These are phyloP conservation scores for Lethrus apterus DNA, from an alignment of 1,140 invertebrate species.

Conservation along the genomic window DNA sequence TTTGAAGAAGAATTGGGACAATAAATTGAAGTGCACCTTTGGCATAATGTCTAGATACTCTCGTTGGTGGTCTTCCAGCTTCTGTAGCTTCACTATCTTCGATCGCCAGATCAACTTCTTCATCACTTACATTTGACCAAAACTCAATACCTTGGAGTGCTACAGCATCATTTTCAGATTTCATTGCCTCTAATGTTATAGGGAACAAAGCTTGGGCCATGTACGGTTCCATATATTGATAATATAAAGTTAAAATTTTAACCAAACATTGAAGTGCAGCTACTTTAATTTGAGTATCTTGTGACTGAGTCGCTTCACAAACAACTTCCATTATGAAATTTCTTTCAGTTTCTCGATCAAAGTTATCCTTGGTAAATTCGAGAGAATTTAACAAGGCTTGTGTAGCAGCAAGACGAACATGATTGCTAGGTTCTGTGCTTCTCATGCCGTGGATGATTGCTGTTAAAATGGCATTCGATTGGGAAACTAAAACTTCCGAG, in stretches of 20 bases:
- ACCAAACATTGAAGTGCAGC: conserved; percentile 97
- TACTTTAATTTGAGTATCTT: conserved; percentile 84
- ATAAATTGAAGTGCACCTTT: conserved; percentile 93
- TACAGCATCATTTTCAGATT: conserved; percentile 91
- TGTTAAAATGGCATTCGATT: conserved; percentile 95
- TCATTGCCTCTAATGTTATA: conserved; percentile 98
- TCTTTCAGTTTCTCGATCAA: conserved; percentile 93
- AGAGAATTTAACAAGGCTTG: conserved; percentile 96
- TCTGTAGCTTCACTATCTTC: conserved; percentile 92
- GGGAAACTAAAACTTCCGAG: conserved; percentile 80
- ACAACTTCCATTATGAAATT: conserved; percentile 99
- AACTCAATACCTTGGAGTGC: conserved; percentile 99
- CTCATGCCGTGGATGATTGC: conserved; percentile 95
- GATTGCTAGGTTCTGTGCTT: conserved; percentile 71
- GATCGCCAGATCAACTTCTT: conserved; percentile 94
- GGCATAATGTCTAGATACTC: conserved; percentile 85
- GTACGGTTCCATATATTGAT: conserved; percentile 98
- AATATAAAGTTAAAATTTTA: conserved; percentile 98
- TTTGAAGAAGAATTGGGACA: conserved; percentile 89
- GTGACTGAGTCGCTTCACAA: conserved; percentile 81
- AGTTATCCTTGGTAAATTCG: conserved; percentile 98
- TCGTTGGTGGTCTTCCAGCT: conserved; percentile 79
- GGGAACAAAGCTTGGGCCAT: conserved; percentile 98
- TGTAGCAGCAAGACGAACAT: conserved; percentile 90
- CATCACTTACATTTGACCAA: conserved; percentile 99